Evolutionary conservation across 1,140 invertebrate species (phyloP).

Genomic region (Anadara kagoshimensis): DNA sequence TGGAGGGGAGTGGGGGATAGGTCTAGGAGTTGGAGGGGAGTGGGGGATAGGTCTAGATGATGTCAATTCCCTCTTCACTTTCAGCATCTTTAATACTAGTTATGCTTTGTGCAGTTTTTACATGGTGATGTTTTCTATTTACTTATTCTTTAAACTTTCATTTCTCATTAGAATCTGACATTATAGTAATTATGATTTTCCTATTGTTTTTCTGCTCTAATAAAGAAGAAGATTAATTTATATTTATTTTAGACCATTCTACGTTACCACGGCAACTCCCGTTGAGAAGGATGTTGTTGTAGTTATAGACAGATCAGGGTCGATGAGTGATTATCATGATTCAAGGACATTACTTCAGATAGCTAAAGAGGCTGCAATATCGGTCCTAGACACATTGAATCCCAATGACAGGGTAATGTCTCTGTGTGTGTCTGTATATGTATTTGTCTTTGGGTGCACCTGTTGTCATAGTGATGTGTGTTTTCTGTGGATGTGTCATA

Average conservation of each 20-base stretch:
- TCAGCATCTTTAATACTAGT: too few relatives aligned
- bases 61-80: too few relatives aligned
- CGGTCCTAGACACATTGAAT: constrained; percentile 28
- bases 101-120: too few relatives aligned
- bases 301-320: constrained; percentile 11
- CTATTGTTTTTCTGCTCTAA: neutral
- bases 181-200: too few relatives aligned
- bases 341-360: constrained; percentile 18
- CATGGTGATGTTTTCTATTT: too few relatives aligned
- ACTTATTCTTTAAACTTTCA: too few relatives aligned
- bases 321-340: neutral
- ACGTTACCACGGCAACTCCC: constrained; percentile 10
- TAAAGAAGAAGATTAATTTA: neutral
- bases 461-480: neutral
- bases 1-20: too few relatives aligned
- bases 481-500: neutral
- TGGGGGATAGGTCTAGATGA: too few relatives aligned
- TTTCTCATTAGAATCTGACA: too few relatives aligned
- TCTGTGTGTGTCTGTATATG: too few relatives aligned
- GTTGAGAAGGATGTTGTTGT: constrained; percentile 14
- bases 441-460: neutral
- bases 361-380: constrained; percentile 24
- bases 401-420: constrained; percentile 33
- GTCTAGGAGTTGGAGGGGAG: too few relatives aligned
- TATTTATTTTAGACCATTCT: constrained; percentile 10